phyloP scores from a whole-genome alignment of 2,797 vertebrate genomes.

The Myripristis jacobus region DNA sequence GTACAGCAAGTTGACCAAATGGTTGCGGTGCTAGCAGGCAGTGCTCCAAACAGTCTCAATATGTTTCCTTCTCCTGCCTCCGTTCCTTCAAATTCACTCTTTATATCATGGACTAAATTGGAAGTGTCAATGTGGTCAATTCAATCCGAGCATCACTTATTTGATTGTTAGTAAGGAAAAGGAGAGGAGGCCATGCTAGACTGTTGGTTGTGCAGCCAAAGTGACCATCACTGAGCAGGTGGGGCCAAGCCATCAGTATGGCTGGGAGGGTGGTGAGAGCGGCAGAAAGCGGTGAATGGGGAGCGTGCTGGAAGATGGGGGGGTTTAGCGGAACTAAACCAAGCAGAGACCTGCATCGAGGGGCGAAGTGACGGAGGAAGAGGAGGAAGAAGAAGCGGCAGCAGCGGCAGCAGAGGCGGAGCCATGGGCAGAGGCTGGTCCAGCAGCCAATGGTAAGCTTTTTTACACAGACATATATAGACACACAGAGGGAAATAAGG shows the following conservation, averaged over 20 bases:
- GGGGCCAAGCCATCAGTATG: constrained; percentile 49
- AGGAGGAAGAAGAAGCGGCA: constrained; percentile 78
- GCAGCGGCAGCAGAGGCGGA: constrained; percentile 72
- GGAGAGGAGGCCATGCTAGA: constrained; percentile 65
- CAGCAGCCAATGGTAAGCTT: constrained; percentile 82
- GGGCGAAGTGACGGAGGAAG: constrained; percentile 80
- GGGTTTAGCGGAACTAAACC: constrained; percentile 78
- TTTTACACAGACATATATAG: constrained; percentile 78
- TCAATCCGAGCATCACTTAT: constrained; percentile 22
- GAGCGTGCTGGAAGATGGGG: constrained; percentile 66
- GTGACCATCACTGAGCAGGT: constrained; percentile 51
- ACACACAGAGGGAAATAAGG: constrained; percentile 72
- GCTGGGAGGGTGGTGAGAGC: constrained; percentile 55
- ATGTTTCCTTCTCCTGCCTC: constrained; percentile 55
- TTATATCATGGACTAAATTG: background rate
- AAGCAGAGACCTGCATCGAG: constrained; percentile 83
- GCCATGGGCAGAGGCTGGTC: constrained; percentile 81
- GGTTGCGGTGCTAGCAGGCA: constrained; percentile 63
- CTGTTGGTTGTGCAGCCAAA: constrained; percentile 65
- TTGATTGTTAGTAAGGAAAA: constrained; percentile 40
- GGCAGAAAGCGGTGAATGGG: constrained; percentile 63
- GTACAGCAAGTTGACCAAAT: constrained; percentile 54
- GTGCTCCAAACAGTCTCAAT: constrained; percentile 63
- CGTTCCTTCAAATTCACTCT: constrained; percentile 18
- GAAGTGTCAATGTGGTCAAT: background rate